These are phyloP conservation scores for Eulithis testata DNA, from an alignment of 2,888 invertebrate genomes.

Conservation along the genomic window DNA sequence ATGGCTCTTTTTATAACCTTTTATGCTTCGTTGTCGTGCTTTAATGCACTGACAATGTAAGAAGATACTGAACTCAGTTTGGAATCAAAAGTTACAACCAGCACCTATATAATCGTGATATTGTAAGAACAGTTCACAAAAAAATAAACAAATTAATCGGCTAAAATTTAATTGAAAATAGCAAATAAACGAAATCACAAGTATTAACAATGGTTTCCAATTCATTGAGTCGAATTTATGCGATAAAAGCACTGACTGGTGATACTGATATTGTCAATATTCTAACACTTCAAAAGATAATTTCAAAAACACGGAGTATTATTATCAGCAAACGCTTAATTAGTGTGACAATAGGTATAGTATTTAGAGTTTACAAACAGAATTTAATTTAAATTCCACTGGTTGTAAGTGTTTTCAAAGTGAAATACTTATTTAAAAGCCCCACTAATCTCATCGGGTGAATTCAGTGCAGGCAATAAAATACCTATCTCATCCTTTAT, in stretches of 20 bases:
- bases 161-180: conserved; percentile 5
- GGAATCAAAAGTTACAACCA: neutral
- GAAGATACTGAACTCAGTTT: neutral
- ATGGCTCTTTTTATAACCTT: conserved; percentile 39
- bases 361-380: neutral
- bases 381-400: conserved; percentile 31
- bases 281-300: conserved; percentile 6
- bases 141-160: neutral
- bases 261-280: conserved; percentile 10
- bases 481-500: conserved; percentile 58
- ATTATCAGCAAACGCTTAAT: neutral
- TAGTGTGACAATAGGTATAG: neutral
- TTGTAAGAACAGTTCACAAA: too few species aligned
- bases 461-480: conserved; percentile 53
- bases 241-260: conserved; percentile 9
- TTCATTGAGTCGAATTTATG: conserved; percentile 14
- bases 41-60: conserved; percentile 24
- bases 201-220: conserved; percentile 5
- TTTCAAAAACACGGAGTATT: neutral
- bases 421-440: conserved; percentile 35
- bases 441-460: conserved; percentile 40
- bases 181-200: conserved; percentile 9
- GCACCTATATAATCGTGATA: too few species aligned
- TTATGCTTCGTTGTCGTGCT: conserved; percentile 20
- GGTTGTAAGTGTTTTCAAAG: conserved; percentile 19